Percentiles rank a stretch among this genome's conserved stretches.
Conservation (phyloP, 2,113 vertebrate genomes). For the Lepisosteus osseus region DNA sequence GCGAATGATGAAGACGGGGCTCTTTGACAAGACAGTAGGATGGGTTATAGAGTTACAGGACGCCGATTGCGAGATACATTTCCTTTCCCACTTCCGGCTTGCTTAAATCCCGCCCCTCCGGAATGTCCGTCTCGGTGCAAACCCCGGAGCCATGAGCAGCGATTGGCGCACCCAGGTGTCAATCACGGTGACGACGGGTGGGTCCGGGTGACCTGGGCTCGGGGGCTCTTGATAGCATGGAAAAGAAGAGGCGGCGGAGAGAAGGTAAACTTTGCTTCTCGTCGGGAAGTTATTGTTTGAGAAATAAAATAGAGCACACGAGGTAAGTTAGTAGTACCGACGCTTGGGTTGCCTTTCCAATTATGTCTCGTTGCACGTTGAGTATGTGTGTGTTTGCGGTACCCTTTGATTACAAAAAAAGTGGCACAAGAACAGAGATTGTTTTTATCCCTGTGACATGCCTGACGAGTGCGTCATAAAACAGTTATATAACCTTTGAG, state of each 20-base stretch:
- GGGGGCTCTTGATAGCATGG: not conserved
- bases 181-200: not conserved
- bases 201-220: not conserved
- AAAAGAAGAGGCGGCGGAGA: not conserved
- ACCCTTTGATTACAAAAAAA: too few relatives aligned
- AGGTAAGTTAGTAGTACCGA: not conserved
- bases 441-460: too few relatives aligned
- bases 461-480: too few relatives aligned
- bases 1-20: too few relatives aligned
- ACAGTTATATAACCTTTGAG: too few relatives aligned
- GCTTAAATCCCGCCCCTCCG: not conserved
- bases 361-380: too few relatives aligned
- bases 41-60: too few relatives aligned
- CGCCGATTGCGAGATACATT: not conserved
- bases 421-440: too few relatives aligned
- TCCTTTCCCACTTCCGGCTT: not conserved
- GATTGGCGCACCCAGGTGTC: not conserved
- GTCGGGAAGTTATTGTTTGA: not conserved
- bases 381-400: too few relatives aligned
- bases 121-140: not conserved
- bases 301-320: not conserved
- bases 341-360: too few relatives aligned
- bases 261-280: slow-evolving; percentile 11
- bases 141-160: not conserved
- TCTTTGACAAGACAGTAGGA: too few relatives aligned